Percentiles rank a stretch among this genome's conserved stretches.
Conservation (phyloP, 2,888 invertebrate species). For the Hypercompe scribonia region DNA sequence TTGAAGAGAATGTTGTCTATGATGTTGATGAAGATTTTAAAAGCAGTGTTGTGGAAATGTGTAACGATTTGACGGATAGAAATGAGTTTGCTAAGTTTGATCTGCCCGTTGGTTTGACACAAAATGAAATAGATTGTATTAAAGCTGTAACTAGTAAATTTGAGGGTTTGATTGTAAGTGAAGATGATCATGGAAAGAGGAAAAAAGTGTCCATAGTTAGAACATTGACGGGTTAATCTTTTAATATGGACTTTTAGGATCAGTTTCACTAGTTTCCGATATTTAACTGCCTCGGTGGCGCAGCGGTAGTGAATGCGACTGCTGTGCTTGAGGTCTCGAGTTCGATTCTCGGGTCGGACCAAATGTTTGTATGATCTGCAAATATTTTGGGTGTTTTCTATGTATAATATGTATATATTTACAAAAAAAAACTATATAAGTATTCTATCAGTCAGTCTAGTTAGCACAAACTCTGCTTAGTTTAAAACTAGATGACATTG, state of each 20-base stretch:
- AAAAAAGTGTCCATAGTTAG: conserved; percentile 67
- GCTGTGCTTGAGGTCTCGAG: too few relatives aligned
- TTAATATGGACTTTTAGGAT: not conserved
- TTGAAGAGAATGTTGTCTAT: conserved; percentile 58
- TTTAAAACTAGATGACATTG: too few relatives aligned
- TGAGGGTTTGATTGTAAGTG: conserved; percentile 60
- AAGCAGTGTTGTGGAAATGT: conserved; percentile 69
- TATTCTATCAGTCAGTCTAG: too few relatives aligned
- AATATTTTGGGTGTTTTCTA: too few relatives aligned
- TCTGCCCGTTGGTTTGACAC: conserved; percentile 66
- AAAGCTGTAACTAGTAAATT: conserved; percentile 65
- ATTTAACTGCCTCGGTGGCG: too few relatives aligned
- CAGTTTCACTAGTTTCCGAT: too few relatives aligned
- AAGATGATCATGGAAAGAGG: conserved; percentile 62
- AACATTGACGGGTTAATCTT: conserved; percentile 1
- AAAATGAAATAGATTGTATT: conserved; percentile 68
- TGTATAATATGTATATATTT: too few relatives aligned
- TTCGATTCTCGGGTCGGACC: too few relatives aligned
- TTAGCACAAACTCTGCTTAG: too few relatives aligned
- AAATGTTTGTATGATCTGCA: too few relatives aligned
- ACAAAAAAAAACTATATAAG: too few relatives aligned
- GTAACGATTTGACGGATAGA: conserved; percentile 69
- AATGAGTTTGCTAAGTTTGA: conserved; percentile 70
- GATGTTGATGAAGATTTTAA: conserved; percentile 73
- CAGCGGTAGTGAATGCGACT: too few relatives aligned